These are phyloP conservation scores for Drosophila nr. medialis DNA, from an alignment of 2,888 invertebrate genomes.

Conservation along the genomic window DNA sequence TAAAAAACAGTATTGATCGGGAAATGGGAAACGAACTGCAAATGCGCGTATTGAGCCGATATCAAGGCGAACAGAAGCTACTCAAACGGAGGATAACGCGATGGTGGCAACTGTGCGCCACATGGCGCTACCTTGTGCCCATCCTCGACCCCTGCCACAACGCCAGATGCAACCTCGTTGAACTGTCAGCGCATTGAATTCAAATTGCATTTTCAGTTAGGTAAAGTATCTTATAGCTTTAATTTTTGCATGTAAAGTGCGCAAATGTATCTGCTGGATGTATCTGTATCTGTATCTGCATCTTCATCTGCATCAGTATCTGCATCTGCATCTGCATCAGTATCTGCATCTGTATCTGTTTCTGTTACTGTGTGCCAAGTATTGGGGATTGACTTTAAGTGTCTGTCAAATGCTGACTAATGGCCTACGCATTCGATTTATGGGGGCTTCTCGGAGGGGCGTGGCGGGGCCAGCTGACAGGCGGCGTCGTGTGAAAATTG, in stretches of 20 bases:
- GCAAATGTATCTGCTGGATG: slow-evolving; percentile 31
- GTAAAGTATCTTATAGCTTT: background rate
- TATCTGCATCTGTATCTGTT: background rate
- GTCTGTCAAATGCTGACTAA: slow-evolving; percentile 71
- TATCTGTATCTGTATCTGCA: background rate
- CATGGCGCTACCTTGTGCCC: slow-evolving; percentile 63
- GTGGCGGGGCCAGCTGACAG: slow-evolving; percentile 61
- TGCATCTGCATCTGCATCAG: background rate
- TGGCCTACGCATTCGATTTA: slow-evolving; percentile 71
- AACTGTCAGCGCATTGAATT: slow-evolving; percentile 44
- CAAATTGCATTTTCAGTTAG: slow-evolving; percentile 22
- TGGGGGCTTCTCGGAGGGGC: slow-evolving; percentile 40
- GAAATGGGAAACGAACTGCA: slow-evolving; percentile 1
- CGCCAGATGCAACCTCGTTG: slow-evolving; percentile 39
- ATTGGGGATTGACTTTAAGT: slow-evolving; percentile 50
- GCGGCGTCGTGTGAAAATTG: slow-evolving; percentile 72
- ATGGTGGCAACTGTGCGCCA: slow-evolving; percentile 65
- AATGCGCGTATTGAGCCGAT: background rate
- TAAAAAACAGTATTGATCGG: slow-evolving; percentile 31
- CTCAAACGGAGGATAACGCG: slow-evolving; percentile 15
- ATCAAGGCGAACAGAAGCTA: slow-evolving; percentile 11
- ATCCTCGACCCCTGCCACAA: background rate
- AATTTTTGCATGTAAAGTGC: slow-evolving; percentile 23
- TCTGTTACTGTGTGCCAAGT: background rate
- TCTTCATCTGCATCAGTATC: background rate